Evolutionary conservation across 2,113 vertebrate genomes (phyloP).

Genomic region (Nesogale talazaci): DNA sequence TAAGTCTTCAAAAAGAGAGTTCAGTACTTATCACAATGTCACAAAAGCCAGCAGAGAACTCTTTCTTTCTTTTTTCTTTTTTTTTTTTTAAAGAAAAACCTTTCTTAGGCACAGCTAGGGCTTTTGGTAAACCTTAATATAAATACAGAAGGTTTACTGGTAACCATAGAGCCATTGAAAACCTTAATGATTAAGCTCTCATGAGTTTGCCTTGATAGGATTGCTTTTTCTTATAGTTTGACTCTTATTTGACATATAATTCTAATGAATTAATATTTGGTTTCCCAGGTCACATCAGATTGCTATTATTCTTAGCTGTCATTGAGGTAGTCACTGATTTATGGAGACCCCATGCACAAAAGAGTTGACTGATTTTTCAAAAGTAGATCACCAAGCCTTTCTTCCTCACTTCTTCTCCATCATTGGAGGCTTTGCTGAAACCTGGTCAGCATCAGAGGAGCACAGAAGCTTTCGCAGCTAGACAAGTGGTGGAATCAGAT

Average conservation of each 20-base stretch:
- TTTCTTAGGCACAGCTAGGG: background rate
- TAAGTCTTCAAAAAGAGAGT: background rate
- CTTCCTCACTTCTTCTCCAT: background rate
- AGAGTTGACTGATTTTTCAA: background rate
- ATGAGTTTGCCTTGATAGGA: background rate
- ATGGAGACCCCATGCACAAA: background rate
- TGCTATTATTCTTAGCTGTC: background rate
- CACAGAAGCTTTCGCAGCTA: background rate
- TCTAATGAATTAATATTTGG: constrained; percentile 11
- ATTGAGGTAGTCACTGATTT: background rate
- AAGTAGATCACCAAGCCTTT: background rate
- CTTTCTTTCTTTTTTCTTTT: too few relatives aligned
- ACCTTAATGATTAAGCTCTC: background rate
- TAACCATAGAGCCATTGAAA: background rate
- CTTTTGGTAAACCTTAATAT: background rate
- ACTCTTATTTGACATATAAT: background rate
- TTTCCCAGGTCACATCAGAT: background rate
- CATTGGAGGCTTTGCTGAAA: background rate
- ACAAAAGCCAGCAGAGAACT: background rate
- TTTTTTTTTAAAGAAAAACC: too few relatives aligned
- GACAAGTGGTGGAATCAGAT: background rate
- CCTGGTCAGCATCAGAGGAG: background rate
- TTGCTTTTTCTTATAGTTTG: background rate
- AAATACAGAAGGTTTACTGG: background rate
- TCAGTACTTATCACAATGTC: background rate